phyloP scores from a whole-genome alignment of 1,140 invertebrate genomes.

The Dermatophagoides farinae region DNA sequence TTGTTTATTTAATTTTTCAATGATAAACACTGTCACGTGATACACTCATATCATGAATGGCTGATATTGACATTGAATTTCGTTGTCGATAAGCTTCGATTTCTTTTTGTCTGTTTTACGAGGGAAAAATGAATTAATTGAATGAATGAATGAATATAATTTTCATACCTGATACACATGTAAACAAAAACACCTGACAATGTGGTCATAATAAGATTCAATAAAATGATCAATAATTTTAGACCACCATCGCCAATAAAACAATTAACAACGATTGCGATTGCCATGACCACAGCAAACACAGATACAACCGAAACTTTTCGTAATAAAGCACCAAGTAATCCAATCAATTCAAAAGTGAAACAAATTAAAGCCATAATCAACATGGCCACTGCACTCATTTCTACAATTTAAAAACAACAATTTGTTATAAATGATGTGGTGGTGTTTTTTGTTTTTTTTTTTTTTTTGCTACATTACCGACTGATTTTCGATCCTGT shows the following conservation, averaged over 20 bases:
- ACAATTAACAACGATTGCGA: conserved; percentile 8
- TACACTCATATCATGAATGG: conserved; percentile 5
- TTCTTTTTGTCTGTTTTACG: neutral
- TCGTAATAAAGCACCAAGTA: neutral
- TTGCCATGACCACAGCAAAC: conserved; percentile 6
- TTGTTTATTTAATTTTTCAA: too few relatives aligned
- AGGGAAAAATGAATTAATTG: neutral
- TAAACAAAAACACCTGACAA: conserved; percentile 3
- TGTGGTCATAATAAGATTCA: conserved; percentile 6
- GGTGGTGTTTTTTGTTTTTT: neutral
- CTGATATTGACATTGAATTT: conserved; percentile 10
- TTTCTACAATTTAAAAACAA: neutral
- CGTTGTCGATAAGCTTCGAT: conserved; percentile 7
- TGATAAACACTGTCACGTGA: neutral
- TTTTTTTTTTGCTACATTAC: neutral
- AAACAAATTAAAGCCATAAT: conserved; percentile 10
- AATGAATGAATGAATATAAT: neutral
- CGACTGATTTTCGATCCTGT: neutral
- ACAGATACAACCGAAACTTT: conserved; percentile 6
- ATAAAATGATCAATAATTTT: conserved; percentile 8
- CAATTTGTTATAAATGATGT: neutral
- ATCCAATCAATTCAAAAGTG: conserved; percentile 11
- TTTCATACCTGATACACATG: conserved; percentile 1
- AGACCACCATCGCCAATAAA: conserved; percentile 10
- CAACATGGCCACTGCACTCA: conserved; percentile 5